Base-by-base conservation (phyloP, 2,797 vertebrate species). In the Chelonia mydas region DNA sequence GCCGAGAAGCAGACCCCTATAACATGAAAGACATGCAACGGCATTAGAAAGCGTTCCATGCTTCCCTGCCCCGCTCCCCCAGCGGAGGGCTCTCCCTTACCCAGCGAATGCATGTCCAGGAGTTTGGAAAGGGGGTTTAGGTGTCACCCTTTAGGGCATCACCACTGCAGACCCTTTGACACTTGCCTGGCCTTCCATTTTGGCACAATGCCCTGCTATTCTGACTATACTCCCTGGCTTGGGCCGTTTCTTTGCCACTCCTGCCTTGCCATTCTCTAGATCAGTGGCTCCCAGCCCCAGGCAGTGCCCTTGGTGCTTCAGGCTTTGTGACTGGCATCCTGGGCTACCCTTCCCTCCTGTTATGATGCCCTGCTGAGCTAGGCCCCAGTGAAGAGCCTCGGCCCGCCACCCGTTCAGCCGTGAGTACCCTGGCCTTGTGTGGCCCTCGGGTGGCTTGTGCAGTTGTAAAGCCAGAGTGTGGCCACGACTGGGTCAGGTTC, bases 31-130 rank as follows among this genome's bases (percentile, higher is more conserved):
- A 68, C 78, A 82, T 92, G 87, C 87, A 68, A 49, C 13, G 31
- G 82, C 87, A 78, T 92, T 89, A 50, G 87, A 89, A 77, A 72
- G 74, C 31, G 50, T 89, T 89, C 68, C 87, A 86, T 65, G 45
- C 91, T 85, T 50, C 49, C 49, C 49, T 12, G 16, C 82, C 76
- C 84, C 16, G 4, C 21, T 23, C 21, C 53, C 53, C 21, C 21
- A 3, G 80, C 21, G 21, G 33, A 37, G 16, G 45, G 57, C 25
- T 78, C 25, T 57, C 50, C 27, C 51, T 79, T n/a, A 27, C 41
- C 72, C 45, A 50, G 45, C 57, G n/a, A 86, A 33, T n/a, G n/a
- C 31, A 47, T 16, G 16, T 65, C 37, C 47, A 11, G 53, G 28
- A 65, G 61, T 86, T 76, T 41, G 28, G 65, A 86, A 90, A 47